phyloP scores from a whole-genome alignment of 2,113 vertebrate genomes.

The Arizona elegans region DNA sequence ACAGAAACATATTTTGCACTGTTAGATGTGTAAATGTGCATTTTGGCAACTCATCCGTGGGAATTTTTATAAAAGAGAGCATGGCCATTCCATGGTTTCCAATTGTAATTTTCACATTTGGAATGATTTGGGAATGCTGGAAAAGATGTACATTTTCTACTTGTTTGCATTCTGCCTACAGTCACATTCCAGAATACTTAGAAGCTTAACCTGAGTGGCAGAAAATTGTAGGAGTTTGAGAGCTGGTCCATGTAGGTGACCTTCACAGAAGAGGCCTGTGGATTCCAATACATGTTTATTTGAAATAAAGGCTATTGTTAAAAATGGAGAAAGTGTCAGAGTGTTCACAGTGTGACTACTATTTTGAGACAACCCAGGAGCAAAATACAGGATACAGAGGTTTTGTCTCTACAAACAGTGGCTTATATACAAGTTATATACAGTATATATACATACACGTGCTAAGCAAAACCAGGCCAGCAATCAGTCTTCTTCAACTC shows the following conservation, averaged over 20 bases:
- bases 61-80: not conserved
- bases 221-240: not conserved
- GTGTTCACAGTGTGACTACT: too few species aligned
- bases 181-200: not conserved
- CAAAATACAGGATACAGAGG: too few species aligned
- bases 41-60: constrained; percentile 6
- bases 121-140: not conserved
- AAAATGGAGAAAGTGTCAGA: not conserved
- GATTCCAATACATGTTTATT: not conserved
- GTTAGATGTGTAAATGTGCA: not conserved
- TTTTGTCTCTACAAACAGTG: too few species aligned
- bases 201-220: not conserved
- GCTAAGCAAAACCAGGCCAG: too few species aligned
- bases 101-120: not conserved
- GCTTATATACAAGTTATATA: too few species aligned
- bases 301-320: not conserved
- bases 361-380: too few species aligned
- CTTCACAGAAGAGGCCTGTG: not conserved
- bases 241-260: not conserved
- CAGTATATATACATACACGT: too few species aligned
- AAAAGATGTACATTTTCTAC: not conserved
- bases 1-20: not conserved
- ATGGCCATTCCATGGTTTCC: not conserved
- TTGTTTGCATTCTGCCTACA: not conserved
- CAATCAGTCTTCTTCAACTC: too few species aligned